These are phyloP conservation scores for Aptenodytes forsteri DNA, from an alignment of 2,113 vertebrate genomes.

Conservation along the genomic window DNA sequence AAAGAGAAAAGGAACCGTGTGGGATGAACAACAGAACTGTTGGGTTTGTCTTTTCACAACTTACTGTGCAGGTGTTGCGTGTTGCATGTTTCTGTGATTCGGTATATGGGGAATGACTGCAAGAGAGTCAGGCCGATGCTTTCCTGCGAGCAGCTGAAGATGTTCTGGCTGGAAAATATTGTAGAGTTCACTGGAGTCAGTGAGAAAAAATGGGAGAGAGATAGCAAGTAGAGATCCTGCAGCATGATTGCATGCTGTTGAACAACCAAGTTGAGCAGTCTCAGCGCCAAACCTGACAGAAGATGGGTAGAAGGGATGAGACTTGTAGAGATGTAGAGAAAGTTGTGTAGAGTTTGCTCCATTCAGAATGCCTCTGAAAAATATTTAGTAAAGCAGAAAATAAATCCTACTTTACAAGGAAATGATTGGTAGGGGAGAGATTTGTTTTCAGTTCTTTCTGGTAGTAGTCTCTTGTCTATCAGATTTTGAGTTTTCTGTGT, in stretches of 20 bases:
- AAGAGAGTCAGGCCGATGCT: not conserved
- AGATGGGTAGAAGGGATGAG: not conserved
- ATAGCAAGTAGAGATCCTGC: not conserved
- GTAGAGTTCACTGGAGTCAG: not conserved
- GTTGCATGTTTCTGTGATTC: not conserved
- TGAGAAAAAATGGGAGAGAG: not conserved
- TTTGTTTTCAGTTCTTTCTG: not conserved
- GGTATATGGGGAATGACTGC: accelerated
- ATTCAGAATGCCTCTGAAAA: not conserved
- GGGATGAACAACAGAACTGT: not conserved
- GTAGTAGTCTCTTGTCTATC: not conserved
- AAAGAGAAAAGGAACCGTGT: not conserved
- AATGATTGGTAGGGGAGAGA: not conserved
- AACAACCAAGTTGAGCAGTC: accelerated
- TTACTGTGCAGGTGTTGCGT: not conserved
- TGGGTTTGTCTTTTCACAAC: not conserved
- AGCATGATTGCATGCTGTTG: not conserved
- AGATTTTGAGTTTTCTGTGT: not conserved
- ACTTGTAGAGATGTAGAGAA: not conserved
- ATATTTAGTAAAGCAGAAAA: not conserved
- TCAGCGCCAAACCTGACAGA: not conserved
- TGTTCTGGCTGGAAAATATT: not conserved
- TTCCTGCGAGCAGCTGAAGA: not conserved
- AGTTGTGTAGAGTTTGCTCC: not conserved
- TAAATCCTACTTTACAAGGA: not conserved